Evolutionary conservation across 2,888 invertebrate genomes (phyloP).

Genomic region (Dicyrtomina minuta): DNA sequence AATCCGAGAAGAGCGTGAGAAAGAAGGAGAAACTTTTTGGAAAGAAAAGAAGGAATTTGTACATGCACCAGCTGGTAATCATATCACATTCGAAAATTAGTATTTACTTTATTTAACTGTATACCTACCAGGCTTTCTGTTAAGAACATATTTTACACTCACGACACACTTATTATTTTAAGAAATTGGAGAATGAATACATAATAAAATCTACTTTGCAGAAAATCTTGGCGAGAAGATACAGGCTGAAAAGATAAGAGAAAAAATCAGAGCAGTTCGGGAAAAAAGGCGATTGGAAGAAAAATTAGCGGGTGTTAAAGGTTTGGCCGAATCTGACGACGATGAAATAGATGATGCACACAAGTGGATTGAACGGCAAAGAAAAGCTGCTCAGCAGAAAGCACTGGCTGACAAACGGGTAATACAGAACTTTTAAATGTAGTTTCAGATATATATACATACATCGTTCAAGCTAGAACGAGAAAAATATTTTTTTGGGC

Average conservation of each 20-base stretch:
- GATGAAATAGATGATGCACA: constrained; percentile 72
- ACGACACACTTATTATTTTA: too few relatives aligned
- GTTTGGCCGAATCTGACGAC: constrained; percentile 69
- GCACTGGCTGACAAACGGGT: constrained; percentile 81
- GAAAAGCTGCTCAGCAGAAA: constrained; percentile 75
- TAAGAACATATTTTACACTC: too few relatives aligned
- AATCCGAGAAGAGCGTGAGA: constrained; percentile 52
- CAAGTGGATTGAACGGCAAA: constrained; percentile 80
- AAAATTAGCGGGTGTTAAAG: constrained; percentile 64
- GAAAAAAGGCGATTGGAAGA: constrained; percentile 77
- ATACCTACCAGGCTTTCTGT: too few relatives aligned
- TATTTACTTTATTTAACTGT: not conserved
- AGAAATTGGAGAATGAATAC: not conserved
- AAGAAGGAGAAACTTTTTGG: constrained; percentile 55
- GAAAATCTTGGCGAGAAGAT: constrained; percentile 72
- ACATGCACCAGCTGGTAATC: constrained; percentile 72
- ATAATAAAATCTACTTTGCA: constrained; percentile 33
- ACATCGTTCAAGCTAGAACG: not conserved
- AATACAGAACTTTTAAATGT: constrained; percentile 46
- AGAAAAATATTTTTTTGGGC: too few relatives aligned
- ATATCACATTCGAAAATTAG: not conserved
- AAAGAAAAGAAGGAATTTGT: constrained; percentile 73
- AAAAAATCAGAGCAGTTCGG: constrained; percentile 73
- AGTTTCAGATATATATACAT: not conserved
- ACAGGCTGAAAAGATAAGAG: constrained; percentile 76